These are phyloP conservation scores for Pedionomus torquatus DNA, from an alignment of 2,113 vertebrate species.

Conservation along the genomic window DNA sequence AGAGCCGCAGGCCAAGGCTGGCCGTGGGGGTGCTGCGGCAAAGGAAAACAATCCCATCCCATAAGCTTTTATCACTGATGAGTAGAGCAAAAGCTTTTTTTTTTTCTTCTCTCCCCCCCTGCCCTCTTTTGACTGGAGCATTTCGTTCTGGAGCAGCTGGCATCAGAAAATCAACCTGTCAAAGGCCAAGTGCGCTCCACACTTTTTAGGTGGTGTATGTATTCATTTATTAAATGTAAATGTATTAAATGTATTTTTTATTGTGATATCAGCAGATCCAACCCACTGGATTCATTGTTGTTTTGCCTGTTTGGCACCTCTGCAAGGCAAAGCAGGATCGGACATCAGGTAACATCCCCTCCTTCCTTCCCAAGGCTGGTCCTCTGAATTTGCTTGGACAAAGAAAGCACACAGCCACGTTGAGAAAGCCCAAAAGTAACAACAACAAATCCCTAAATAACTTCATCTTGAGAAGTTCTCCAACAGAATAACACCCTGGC, in stretches of 20 bases:
- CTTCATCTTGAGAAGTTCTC: background rate
- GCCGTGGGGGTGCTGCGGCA: background rate
- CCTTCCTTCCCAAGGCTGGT: background rate
- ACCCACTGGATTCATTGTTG: background rate
- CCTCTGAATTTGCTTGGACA: background rate
- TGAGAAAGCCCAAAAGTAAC: background rate
- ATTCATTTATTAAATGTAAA: no score
- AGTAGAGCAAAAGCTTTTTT: background rate
- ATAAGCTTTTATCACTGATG: background rate
- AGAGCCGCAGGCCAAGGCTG: background rate
- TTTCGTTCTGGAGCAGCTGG: background rate
- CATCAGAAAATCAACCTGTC: background rate
- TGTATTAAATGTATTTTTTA: background rate
- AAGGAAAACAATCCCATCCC: conserved; percentile 45
- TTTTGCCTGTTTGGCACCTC: background rate
- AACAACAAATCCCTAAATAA: background rate
- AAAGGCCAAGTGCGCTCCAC: background rate
- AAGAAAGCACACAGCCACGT: background rate
- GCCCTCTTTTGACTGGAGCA: background rate
- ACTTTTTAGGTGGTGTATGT: background rate
- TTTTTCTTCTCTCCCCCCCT: no score
- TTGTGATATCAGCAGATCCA: background rate
- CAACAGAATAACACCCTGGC: background rate
- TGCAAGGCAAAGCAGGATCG: background rate
- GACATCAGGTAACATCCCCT: background rate